Base-by-base conservation (phyloP, 2,113 vertebrate species). In the Osmerus eperlanus region DNA sequence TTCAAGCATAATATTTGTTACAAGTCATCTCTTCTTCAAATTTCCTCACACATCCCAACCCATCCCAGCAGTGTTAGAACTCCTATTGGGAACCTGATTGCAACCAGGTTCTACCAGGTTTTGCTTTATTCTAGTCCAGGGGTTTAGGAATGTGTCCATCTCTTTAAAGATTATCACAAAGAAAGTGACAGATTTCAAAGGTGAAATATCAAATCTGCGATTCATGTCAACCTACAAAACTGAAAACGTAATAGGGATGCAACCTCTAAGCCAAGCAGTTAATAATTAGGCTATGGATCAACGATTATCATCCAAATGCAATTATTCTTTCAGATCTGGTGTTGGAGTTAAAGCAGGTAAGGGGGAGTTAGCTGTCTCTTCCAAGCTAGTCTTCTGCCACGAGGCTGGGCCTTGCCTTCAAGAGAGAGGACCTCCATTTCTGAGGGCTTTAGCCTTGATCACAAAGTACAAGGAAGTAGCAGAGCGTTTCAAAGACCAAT, bases 401-500 rank as follows among this genome's bases (percentile, higher is more conserved):
- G 4, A 62, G 60, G 62, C 8, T 11, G 62, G 62, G 25, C 13
- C 14, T 29, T 47, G 41, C 41, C 41, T 11, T 47, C 41, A 47
- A 3, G 18, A 59, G 19, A 66, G 16, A 54, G 29, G 32, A 41
- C 16, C 63, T 28, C 56, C 11, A 58, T 67, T 25, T 55, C 36
- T 2, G 52, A 62, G 55, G 25, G 58, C 29, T 56, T 74, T 62
- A 56, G 16, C 74, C 77, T 61, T 78, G 59, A 78, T 76, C 62
- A 14, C 36, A 25, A 36, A 47, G 47, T 21, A 16, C 18, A 19
- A 59, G 62, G 68, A 78, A 74, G 76, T 73, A 83, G 70, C 76
- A 65, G 79, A 76, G 79, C 81, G 11, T 82, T 81, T 25, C 67
- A 32, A 36, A 23, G 53, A 68, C 29, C 51, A 68, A 81, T 66